phyloP scores from a whole-genome alignment of 2,888 invertebrate species.

The Mythimna lalbum region DNA sequence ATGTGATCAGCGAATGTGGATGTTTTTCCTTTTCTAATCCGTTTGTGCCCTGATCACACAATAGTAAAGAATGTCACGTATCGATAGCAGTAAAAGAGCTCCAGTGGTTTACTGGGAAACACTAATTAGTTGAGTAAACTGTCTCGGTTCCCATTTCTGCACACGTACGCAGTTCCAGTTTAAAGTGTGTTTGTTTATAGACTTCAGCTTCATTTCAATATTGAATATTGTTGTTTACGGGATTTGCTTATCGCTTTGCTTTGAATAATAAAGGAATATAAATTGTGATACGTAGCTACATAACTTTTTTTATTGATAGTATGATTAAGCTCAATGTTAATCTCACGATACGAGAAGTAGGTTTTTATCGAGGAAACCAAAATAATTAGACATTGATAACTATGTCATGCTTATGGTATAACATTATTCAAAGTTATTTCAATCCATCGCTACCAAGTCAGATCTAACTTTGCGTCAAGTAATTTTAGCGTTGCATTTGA shows the following conservation, averaged over 20 bases:
- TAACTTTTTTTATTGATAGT: not conserved
- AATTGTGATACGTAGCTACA: not conserved
- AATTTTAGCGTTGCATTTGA: too few species aligned
- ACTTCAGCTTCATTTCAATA: conserved; percentile 50
- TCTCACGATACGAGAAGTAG: too few species aligned
- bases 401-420: not conserved
- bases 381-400: not conserved
- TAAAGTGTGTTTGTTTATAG: conserved; percentile 60
- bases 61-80: conserved; percentile 53
- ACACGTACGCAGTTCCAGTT: conserved; percentile 63
- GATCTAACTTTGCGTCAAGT: too few species aligned
- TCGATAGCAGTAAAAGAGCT: conserved; percentile 54
- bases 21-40: conserved; percentile 35
- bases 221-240: conserved; percentile 26
- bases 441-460: too few species aligned
- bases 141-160: conserved; percentile 52
- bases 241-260: conserved; percentile 14
- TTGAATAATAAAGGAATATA: conserved; percentile 3
- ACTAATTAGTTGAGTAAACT: conserved; percentile 69
- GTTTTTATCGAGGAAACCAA: not conserved
- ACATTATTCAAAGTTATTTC: too few species aligned
- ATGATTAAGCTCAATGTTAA: not conserved
- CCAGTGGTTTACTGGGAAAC: conserved; percentile 53
- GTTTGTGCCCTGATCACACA: conserved; percentile 30
- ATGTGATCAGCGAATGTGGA: conserved; percentile 18